Conservation (phyloP, 2,888 invertebrate species). For the Pollenia angustigena region DNA sequence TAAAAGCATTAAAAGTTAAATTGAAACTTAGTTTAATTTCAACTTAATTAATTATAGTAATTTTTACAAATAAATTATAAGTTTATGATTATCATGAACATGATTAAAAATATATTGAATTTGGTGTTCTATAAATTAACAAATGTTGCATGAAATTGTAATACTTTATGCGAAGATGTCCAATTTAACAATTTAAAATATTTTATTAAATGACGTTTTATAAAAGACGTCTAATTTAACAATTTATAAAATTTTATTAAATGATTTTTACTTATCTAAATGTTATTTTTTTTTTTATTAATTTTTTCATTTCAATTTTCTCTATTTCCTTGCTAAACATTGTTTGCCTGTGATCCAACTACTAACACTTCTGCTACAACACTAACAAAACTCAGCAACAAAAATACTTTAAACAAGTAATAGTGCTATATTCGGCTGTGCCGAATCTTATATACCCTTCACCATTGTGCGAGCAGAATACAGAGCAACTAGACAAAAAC, state of each 20-base stretch:
- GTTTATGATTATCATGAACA: too few relatives aligned
- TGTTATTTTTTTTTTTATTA: constrained; percentile 19
- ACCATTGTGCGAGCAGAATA: too few relatives aligned
- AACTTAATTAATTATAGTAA: too few relatives aligned
- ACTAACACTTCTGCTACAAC: background rate
- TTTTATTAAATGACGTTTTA: background rate
- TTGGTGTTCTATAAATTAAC: background rate
- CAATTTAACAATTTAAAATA: background rate
- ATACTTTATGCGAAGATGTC: too few relatives aligned
- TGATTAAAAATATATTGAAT: background rate
- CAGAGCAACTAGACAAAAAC: too few relatives aligned
- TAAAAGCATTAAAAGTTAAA: too few relatives aligned
- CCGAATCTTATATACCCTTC: too few relatives aligned
- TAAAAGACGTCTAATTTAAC: too few relatives aligned
- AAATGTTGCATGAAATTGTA: constrained; percentile 11
- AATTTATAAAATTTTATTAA: constrained; percentile 34
- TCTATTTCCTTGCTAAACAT: constrained; percentile 50
- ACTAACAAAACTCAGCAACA: constrained; percentile 53
- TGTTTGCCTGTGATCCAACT: constrained; percentile 41
- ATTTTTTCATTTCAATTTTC: background rate
- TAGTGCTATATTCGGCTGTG: too few relatives aligned
- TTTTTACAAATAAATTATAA: too few relatives aligned
- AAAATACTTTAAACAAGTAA: background rate
- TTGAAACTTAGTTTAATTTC: too few relatives aligned
- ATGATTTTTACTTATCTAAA: constrained; percentile 43